Conservation (phyloP, 1,140 invertebrate genomes). For the Sesamia nonagrioides region DNA sequence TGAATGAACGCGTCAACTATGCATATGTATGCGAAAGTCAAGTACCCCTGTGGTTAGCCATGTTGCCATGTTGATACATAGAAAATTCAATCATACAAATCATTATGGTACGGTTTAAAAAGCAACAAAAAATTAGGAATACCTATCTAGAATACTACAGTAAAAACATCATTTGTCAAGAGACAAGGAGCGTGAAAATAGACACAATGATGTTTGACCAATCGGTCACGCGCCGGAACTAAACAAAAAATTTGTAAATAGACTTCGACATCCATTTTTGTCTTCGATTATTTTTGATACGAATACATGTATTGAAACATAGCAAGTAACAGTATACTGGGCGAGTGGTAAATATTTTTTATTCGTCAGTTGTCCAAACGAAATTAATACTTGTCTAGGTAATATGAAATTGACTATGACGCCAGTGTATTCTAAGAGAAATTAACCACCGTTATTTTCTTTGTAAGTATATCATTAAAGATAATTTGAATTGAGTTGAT, state of each 20-base stretch:
- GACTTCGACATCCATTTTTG: conserved; percentile 30
- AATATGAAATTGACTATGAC: conserved; percentile 17
- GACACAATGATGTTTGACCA: conserved; percentile 63
- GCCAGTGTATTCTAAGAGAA: neutral
- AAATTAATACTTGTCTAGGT: conserved; percentile 31
- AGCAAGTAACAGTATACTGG: conserved; percentile 15
- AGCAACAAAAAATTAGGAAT: conserved; percentile 26
- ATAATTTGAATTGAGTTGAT: neutral
- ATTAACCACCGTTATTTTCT: conserved; percentile 17
- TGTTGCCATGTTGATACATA: conserved; percentile 8
- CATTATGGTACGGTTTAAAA: conserved; percentile 37
- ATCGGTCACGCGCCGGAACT: conserved; percentile 55
- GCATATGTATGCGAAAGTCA: conserved; percentile 43
- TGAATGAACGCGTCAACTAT: conserved; percentile 66
- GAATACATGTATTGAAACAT: conserved; percentile 39
- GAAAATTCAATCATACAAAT: conserved; percentile 42
- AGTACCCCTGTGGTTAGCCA: conserved; percentile 18
- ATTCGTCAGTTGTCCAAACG: neutral
- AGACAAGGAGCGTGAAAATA: conserved; percentile 67
- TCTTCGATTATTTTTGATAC: conserved; percentile 43
- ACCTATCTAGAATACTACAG: conserved; percentile 47
- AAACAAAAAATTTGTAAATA: conserved; percentile 57
- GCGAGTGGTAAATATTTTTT: conserved; percentile 1
- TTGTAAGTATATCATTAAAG: conserved; percentile 6
- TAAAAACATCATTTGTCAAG: conserved; percentile 69